Evolutionary conservation across 2,888 invertebrate species (phyloP).

Genomic region (Chrysopilus asiliformis): DNA sequence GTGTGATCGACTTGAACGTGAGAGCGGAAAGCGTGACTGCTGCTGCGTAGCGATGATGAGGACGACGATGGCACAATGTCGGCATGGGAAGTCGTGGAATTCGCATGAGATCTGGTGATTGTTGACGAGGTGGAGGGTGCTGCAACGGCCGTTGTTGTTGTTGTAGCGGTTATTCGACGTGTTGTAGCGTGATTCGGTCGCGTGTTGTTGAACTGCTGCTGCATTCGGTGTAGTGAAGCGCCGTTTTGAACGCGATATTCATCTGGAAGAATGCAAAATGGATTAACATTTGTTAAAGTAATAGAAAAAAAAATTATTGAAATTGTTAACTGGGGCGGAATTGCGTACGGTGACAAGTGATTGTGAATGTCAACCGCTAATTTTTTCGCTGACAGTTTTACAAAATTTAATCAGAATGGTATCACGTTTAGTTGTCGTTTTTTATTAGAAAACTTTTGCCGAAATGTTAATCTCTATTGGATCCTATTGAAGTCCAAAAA

Average conservation of each 20-base stretch:
- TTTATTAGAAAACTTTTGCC: no score
- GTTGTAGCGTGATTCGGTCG: slow-evolving; percentile 1
- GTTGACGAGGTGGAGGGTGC: slow-evolving; percentile 13
- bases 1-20: slow-evolving; percentile 29
- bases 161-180: background rate
- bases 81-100: slow-evolving; percentile 9
- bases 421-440: no score
- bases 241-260: slow-evolving; percentile 10
- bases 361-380: no score
- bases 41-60: slow-evolving; percentile 1
- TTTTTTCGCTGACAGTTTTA: no score
- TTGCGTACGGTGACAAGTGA: no score
- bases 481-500: no score
- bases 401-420: no score
- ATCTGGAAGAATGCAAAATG: slow-evolving; percentile 3
- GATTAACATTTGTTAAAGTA: no score
- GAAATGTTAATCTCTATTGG: no score
- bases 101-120: slow-evolving; percentile 10
- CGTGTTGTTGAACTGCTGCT: background rate
- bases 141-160: slow-evolving; percentile 1
- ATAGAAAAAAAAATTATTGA: no score
- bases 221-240: no score
- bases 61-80: slow-evolving; percentile 7
- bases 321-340: no score
- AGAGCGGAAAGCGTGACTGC: slow-evolving; percentile 9